Conservation (phyloP, 2,113 vertebrate genomes). For the Trichechus manatus region DNA sequence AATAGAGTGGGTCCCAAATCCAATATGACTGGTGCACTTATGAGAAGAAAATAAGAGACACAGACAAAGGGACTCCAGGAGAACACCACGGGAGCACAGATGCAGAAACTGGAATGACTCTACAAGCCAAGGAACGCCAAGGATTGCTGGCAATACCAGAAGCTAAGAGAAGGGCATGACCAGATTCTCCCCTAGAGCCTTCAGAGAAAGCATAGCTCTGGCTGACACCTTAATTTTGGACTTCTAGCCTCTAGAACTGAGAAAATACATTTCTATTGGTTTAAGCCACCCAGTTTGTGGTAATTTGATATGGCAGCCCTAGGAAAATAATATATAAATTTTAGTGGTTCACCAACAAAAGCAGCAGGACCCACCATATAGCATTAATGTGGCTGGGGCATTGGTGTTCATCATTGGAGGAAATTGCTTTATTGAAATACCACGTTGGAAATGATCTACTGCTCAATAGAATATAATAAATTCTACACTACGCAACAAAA, state of each 20-base stretch:
- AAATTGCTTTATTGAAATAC: conserved; percentile 15
- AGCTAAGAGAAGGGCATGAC: not conserved
- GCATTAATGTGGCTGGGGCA: not conserved
- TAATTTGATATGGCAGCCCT: not conserved
- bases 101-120: not conserved
- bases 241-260: too few species aligned
- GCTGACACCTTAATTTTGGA: not conserved
- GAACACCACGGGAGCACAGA: not conserved
- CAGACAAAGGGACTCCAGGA: not conserved
- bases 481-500: not conserved
- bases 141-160: not conserved
- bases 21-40: not conserved
- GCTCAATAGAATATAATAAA: not conserved
- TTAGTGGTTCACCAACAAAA: conserved; percentile 32
- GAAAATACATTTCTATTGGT: not conserved
- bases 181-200: too few species aligned
- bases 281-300: not conserved
- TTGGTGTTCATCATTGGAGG: not conserved
- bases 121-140: not conserved
- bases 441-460: not conserved
- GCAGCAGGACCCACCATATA: not conserved
- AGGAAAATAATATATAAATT: not conserved
- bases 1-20: not conserved
- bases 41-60: not conserved
- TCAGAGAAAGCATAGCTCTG: not conserved